Percentiles rank a stretch among this genome's conserved stretches.
phyloP scores from a whole-genome alignment of 2,797 vertebrate genomes.

The Sebastiscus albofasciatus region DNA sequence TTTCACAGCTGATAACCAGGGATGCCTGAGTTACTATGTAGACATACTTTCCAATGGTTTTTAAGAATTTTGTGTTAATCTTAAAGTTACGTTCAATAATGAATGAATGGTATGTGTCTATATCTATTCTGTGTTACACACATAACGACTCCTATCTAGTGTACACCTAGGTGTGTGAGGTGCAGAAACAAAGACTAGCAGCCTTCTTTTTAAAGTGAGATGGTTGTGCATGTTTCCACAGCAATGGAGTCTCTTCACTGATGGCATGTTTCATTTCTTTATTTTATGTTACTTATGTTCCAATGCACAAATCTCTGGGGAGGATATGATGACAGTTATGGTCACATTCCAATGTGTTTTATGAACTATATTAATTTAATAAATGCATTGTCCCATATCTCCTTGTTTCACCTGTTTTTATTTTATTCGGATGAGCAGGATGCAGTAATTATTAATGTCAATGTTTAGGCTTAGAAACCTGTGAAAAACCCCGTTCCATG shows the following conservation, averaged over 20 bases:
- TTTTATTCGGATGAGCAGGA: not conserved
- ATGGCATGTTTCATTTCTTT: not conserved
- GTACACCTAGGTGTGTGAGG: not conserved
- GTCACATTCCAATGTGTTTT: conserved; percentile 14
- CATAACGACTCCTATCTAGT: too few relatives aligned
- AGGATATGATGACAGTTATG: not conserved
- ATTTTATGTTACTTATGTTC: not conserved
- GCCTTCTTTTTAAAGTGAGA: not conserved
- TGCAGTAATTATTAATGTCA: not conserved
- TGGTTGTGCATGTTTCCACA: not conserved
- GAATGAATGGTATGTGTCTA: not conserved
- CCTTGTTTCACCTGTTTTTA: not conserved
- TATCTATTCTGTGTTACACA: not conserved
- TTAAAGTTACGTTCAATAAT: not conserved
- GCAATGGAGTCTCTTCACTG: not conserved
- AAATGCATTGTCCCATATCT: conserved; percentile 13
- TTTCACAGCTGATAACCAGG: not conserved
- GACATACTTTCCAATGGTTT: not conserved
- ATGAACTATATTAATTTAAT: conserved; percentile 28
- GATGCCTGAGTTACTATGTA: not conserved
- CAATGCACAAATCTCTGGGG: not conserved
- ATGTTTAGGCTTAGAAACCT: not conserved
- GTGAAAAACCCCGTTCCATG: not conserved
- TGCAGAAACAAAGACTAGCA: not conserved
- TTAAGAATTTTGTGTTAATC: not conserved